Conservation (phyloP, 2,797 vertebrate genomes). For the Clamator glandarius region DNA sequence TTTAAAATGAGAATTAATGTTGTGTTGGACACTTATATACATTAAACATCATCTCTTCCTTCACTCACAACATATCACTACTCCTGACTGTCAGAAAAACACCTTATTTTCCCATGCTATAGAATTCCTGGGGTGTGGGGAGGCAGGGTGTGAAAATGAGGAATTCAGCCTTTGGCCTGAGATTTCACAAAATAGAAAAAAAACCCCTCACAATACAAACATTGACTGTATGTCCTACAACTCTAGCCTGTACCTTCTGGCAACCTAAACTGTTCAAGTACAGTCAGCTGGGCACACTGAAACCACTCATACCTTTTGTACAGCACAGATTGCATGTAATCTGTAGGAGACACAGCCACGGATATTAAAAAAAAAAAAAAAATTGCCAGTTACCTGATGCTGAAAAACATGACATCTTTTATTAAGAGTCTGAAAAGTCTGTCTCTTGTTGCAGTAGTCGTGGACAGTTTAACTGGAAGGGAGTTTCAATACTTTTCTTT, state of each 20-base stretch:
- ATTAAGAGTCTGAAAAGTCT: background rate
- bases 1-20: background rate
- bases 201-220: background rate
- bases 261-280: accelerated
- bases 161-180: background rate
- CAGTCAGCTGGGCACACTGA: background rate
- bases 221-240: background rate
- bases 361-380: background rate
- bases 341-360: background rate
- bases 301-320: background rate
- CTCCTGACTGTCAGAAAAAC: background rate
- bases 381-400: background rate
- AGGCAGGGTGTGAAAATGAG: background rate
- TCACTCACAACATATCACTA: background rate
- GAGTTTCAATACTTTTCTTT: background rate
- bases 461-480: background rate
- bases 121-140: background rate
- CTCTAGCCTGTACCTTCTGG: background rate
- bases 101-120: background rate
- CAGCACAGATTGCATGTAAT: background rate
- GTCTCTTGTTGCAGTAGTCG: background rate
- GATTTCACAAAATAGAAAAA: background rate
- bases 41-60: background rate
- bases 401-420: background rate
- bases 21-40: background rate